Evolutionary conservation across 64 coral and sea anemone genomes (phyloP), one percentile per base, ranked within the genome.

Genomic region (Montipora capricornis): DNA sequence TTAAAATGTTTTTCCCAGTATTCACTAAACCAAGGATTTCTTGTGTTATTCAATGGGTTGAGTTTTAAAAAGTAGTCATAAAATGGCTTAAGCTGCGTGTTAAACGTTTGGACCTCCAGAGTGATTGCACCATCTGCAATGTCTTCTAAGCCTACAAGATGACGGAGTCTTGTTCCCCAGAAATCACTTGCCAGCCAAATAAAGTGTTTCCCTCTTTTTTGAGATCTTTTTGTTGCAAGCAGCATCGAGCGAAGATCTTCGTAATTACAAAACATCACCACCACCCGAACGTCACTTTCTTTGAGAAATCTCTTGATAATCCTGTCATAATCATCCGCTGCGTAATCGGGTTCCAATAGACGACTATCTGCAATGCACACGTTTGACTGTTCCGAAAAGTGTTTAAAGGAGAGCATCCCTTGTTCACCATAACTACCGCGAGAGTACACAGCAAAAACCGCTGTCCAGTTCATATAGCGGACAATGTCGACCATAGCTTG

Each of bases 1-100:
- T 73, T 71, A 5, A 84, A 92, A 75, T 75, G 68, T 12, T 91
- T 89, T 76, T 95, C 90, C 96, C 96, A 98, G 75, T 98, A 98
- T 47, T 95, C 87, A 62, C 75, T 79, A 71, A 98, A 98, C 96
- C 96, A 98, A 76, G 96, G 96, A 87, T 98, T 98, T 75, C 96
- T 57, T 13, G 87, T 74, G 44, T 95, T 93, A 61, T 76, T 93
- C n/a, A 78, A 11, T n/a, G 90, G 94, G 16, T 49, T 92, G 7
- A 95, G 87, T 5, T 80, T n/a, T 0, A 78, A 90, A 75, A 95
- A 98, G 44, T 90, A 90, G 10, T 95, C 47, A 81, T 95, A 95
- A 75, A 95, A 93, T 16, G 93, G 86, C 44, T 76, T 76, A 10
- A 93, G 75, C 17, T 83, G 87, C n/a, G 52, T 13, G 1, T 85